Evolutionary conservation across 2,797 vertebrate species (phyloP), one percentile per base, ranked within the genome.

Genomic region (Triplophysa yarkandensis): DNA sequence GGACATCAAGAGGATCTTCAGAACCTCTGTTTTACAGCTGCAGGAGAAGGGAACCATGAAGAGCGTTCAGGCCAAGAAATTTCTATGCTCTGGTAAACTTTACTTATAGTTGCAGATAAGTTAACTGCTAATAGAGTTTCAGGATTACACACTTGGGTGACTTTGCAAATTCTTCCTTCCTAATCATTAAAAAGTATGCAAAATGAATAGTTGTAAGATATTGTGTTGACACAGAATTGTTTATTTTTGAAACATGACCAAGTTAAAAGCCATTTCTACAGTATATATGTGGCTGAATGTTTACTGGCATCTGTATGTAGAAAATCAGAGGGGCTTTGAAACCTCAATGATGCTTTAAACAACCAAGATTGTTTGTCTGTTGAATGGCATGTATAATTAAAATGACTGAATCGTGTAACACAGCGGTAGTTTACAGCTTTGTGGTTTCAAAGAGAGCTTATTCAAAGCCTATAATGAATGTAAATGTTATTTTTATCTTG

Each of bases 31-130:
- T 84, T 93, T 97, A 84, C 89, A 94, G 85, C 91, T 98, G 14
- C 92, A 96, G 64, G 95, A 98, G 86, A 97, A 97, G 82, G 96
- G 98, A 75, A 96, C 95, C 86, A 95, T 99, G 93, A 97, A 96
- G 86, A 91, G 89, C 74, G 84, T 87, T 80, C 93, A 98, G 88
- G 93, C 95, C 87, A 98, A 95, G 89, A 95, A 95, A 90, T 99
- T 98, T 83, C 94, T 99, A 80, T 98, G 95, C 85, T 99, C 98
- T 82, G 97, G 98, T 99, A 89, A 75, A 87, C 84, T 41, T 58
- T 44, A 28, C 10, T 17, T 66, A 30, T 23, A 23, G 23, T 64
- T 63, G 74, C 30, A 17, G 17, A 48, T 41, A 36, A 16, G 25
- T n/a, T 62, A 19, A 68, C 11, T 27, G 30, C 19, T 60, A 57